Conservation (phyloP, 1,140 invertebrate genomes). For the Cotesia typhae region DNA sequence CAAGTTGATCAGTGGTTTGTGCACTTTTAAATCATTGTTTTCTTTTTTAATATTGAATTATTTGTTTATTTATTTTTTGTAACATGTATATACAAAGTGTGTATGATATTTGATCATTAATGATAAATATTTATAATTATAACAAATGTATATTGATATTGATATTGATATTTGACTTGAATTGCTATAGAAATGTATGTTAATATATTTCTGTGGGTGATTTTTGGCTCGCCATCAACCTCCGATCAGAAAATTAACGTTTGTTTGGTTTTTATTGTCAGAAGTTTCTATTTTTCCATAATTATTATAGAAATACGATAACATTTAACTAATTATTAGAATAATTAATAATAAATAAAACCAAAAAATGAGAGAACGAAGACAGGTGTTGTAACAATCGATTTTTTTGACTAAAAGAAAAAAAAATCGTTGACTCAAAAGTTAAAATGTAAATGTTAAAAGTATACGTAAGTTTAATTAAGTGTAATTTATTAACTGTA, state of each 20-base stretch:
- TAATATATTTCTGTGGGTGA: background rate
- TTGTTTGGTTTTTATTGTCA: constrained; percentile 66
- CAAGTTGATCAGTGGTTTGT: constrained; percentile 7
- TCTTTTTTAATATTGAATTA: background rate
- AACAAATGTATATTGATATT: too few species aligned
- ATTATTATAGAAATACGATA: constrained; percentile 56
- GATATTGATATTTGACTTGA: too few species aligned
- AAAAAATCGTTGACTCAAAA: constrained; percentile 1
- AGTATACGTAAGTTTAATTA: too few species aligned
- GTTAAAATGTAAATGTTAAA: background rate
- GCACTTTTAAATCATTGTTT: background rate
- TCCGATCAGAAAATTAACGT: constrained; percentile 55
- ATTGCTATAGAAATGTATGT: constrained; percentile 2
- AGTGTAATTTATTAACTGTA: constrained; percentile 8
- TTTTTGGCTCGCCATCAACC: constrained; percentile 32
- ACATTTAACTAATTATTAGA: constrained; percentile 57
- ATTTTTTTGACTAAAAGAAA: background rate
- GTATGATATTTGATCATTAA: too few species aligned
- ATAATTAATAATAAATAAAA: constrained; percentile 35
- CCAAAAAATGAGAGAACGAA: constrained; percentile 39
- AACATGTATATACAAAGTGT: background rate
- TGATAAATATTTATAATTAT: too few species aligned
- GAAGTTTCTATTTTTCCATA: constrained; percentile 68
- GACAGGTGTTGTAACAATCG: background rate
- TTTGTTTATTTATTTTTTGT: constrained; percentile 10